phyloP scores from a whole-genome alignment of 2,113 vertebrate genomes.

The Ctenomys sociabilis region DNA sequence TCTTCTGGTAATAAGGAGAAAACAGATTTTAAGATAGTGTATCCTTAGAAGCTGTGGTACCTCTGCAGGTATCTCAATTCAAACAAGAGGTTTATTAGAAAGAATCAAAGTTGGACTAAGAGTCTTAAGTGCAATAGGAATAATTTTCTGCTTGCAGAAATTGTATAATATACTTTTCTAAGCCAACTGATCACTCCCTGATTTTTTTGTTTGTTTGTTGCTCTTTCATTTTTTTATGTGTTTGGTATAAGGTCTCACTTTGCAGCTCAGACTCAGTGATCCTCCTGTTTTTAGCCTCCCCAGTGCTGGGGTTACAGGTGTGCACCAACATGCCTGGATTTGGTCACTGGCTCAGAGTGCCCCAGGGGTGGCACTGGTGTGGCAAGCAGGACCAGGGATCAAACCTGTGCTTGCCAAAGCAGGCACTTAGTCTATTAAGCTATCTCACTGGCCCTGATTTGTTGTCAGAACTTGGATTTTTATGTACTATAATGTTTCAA shows the following conservation, averaged over 20 bases:
- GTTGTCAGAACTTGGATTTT: neutral
- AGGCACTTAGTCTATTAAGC: too few species aligned
- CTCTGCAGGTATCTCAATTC: neutral
- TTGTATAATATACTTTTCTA: neutral
- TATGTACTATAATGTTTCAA: neutral
- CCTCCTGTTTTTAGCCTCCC: too few species aligned
- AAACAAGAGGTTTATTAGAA: neutral
- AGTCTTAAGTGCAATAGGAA: neutral
- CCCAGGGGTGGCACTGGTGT: too few species aligned
- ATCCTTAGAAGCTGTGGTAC: neutral
- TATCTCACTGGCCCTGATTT: neutral
- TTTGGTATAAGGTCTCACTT: too few species aligned
- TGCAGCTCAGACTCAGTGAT: too few species aligned
- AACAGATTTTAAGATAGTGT: neutral
- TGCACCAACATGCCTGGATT: too few species aligned
- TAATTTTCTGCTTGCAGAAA: neutral
- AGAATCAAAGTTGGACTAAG: constrained; percentile 5
- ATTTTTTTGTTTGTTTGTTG: neutral
- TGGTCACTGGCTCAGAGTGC: too few species aligned
- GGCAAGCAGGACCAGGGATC: too few species aligned
- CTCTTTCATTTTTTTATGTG: too few species aligned
- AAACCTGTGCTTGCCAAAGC: too few species aligned
- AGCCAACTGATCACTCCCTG: constrained; percentile 9
- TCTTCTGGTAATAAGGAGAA: neutral
- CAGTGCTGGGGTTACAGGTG: too few species aligned